A percentile compares a stretch with the other conserved stretches of the same genome.
These are phyloP conservation scores for Propithecus perrieri DNA, from an alignment of 2,797 vertebrate species.

Conservation along the genomic window DNA sequence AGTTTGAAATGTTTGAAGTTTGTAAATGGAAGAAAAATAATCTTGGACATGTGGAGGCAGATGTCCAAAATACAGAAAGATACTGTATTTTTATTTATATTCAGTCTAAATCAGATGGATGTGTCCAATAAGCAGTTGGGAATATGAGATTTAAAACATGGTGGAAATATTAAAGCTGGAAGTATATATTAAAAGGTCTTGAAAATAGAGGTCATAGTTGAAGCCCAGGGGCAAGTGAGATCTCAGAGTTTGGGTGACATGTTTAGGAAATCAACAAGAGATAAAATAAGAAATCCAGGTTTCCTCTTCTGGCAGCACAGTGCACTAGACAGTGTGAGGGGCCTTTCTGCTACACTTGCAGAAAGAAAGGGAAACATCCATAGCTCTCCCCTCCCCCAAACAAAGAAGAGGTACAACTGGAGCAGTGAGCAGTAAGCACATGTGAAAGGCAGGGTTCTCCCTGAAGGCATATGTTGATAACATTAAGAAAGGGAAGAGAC, in stretches of 20 bases:
- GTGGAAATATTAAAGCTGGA: background rate
- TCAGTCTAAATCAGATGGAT: background rate
- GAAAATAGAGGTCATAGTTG: background rate
- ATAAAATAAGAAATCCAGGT: background rate
- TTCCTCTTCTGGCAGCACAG: background rate
- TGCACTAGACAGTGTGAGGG: background rate
- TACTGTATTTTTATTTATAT: background rate
- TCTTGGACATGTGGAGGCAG: background rate
- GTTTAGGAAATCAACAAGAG: background rate
- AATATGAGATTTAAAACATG: background rate
- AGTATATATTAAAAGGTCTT: background rate
- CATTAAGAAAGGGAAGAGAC: background rate
- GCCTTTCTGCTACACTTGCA: background rate
- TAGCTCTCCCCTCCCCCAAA: background rate
- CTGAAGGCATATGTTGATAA: background rate
- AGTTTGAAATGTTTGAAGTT: conserved; percentile 14
- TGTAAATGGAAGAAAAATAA: background rate
- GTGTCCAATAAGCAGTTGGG: background rate
- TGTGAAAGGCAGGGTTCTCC: background rate
- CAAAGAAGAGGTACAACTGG: background rate
- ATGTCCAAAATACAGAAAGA: background rate
- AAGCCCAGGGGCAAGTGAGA: background rate
- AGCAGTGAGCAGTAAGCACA: background rate
- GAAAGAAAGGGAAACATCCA: background rate
- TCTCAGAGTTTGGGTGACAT: background rate